phyloP scores from a whole-genome alignment of 1,140 invertebrate species.

The Aradophagus sp. region DNA sequence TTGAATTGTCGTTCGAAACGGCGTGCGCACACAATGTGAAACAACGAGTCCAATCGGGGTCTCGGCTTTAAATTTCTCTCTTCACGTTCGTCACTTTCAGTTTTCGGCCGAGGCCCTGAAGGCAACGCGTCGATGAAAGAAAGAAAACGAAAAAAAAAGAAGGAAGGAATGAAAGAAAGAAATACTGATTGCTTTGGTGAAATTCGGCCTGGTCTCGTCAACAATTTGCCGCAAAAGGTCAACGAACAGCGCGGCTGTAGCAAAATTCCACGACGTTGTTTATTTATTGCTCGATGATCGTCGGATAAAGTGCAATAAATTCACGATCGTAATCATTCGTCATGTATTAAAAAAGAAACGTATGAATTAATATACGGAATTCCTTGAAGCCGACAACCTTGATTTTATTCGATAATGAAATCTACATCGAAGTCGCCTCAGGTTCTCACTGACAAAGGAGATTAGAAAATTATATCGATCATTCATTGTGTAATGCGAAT shows the following conservation, averaged over 20 bases:
- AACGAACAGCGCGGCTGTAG: constrained; percentile 11
- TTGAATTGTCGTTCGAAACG: no score
- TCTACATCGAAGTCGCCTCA: constrained; percentile 27
- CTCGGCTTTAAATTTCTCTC: no score
- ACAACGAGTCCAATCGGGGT: no score
- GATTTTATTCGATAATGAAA: constrained; percentile 50
- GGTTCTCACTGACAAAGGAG: constrained; percentile 21
- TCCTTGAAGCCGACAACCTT: constrained; percentile 50
- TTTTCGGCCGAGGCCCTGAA: no score
- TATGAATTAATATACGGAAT: constrained; percentile 52
- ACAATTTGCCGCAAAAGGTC: constrained; percentile 9
- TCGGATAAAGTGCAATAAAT: constrained; percentile 18
- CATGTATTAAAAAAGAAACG: constrained; percentile 23
- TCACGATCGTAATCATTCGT: constrained; percentile 26
- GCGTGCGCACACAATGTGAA: no score
- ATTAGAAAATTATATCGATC: constrained; percentile 24
- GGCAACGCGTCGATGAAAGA: background rate
- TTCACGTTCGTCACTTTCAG: no score
- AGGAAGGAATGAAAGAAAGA: no score
- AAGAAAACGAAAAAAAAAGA: background rate
- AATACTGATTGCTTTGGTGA: no score
- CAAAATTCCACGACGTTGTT: background rate
- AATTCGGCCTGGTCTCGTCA: no score
- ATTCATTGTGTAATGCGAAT: constrained; percentile 5
- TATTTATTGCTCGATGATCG: constrained; percentile 12